These are phyloP conservation scores for Plecturocebus donacophilus DNA, from an alignment of 2,113 vertebrate species.

Conservation along the genomic window DNA sequence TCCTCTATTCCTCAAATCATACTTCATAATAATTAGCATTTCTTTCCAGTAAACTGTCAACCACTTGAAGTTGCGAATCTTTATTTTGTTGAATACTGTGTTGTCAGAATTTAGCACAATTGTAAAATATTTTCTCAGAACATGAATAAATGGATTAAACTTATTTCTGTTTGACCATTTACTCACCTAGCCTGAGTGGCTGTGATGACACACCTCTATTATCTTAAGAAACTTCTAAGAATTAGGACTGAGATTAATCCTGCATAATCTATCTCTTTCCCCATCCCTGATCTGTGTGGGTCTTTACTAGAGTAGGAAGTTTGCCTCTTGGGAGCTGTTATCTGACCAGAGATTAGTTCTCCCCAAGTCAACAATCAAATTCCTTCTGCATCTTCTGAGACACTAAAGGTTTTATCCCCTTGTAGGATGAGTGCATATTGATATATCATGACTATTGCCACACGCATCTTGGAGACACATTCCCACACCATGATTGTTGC, in stretches of 20 bases:
- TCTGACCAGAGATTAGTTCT: background rate
- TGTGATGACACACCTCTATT: background rate
- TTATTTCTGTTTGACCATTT: background rate
- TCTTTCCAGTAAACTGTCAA: background rate
- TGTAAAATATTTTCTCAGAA: background rate
- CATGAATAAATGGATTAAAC: conserved; percentile 9
- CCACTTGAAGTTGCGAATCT: background rate
- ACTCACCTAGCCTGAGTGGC: background rate
- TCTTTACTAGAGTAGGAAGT: background rate
- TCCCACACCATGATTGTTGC: background rate
- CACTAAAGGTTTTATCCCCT: background rate
- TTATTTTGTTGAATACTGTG: background rate
- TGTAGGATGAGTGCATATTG: background rate
- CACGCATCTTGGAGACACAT: background rate
- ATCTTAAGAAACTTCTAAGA: background rate
- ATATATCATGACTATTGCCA: background rate
- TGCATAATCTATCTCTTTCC: background rate
- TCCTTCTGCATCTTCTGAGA: background rate
- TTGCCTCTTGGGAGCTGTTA: background rate
- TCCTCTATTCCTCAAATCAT: background rate
- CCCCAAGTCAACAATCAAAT: background rate
- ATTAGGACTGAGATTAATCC: background rate
- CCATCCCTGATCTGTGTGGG: background rate
- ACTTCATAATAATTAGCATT: background rate
- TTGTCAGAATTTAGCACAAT: background rate